Conservation (phyloP, 2,888 invertebrate species). For the Amitus sp. region DNA sequence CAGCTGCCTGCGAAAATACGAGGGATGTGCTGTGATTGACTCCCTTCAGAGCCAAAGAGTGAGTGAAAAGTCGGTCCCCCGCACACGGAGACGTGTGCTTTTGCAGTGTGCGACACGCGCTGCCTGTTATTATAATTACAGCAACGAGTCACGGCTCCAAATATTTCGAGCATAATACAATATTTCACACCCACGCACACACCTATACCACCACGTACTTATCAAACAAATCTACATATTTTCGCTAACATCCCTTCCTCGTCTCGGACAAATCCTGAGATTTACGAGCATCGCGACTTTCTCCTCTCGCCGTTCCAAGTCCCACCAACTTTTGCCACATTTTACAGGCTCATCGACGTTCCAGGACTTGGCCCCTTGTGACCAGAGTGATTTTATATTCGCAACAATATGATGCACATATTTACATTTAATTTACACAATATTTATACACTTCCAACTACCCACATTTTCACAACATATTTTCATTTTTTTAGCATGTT, state of each 20-base stretch:
- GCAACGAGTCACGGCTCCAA: conserved; percentile 61
- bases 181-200: conserved; percentile 56
- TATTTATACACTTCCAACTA: too few species aligned
- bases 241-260: conserved; percentile 5
- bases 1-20: conserved; percentile 58
- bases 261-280: not conserved
- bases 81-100: conserved; percentile 60
- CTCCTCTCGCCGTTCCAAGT: too few species aligned
- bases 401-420: too few species aligned
- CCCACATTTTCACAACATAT: not conserved
- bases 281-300: not conserved
- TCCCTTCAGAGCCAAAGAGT: conserved; percentile 61
- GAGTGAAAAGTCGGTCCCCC: conserved; percentile 57
- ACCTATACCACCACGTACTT: conserved; percentile 47
- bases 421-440: too few species aligned
- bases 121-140: conserved; percentile 63
- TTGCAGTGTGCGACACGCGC: conserved; percentile 62
- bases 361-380: too few species aligned
- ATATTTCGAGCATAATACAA: conserved; percentile 57
- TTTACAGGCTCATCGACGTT: too few species aligned
- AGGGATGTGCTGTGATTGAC: conserved; percentile 61
- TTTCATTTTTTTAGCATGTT: too few species aligned
- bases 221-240: not conserved
- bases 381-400: too few species aligned
- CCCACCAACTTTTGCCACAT: too few species aligned